These are phyloP conservation scores for Ellobius talpinus DNA, from an alignment of 2,113 vertebrate genomes.

Conservation along the genomic window DNA sequence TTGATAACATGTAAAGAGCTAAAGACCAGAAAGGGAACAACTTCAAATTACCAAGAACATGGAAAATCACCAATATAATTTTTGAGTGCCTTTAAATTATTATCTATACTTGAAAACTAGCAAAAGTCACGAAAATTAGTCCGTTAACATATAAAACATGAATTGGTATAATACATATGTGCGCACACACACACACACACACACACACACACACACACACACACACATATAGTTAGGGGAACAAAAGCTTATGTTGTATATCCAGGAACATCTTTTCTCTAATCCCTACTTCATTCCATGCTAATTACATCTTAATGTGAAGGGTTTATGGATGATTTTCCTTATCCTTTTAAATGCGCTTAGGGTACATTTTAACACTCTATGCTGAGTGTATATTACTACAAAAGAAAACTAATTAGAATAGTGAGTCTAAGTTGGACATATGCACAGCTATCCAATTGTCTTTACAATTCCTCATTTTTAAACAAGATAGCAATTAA, in stretches of 20 bases:
- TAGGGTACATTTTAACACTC: background rate
- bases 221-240: background rate
- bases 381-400: background rate
- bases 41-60: background rate
- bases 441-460: background rate
- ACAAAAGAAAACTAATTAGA: constrained; percentile 3
- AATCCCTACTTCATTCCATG: background rate
- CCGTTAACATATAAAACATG: background rate
- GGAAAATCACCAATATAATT: background rate
- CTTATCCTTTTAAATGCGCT: background rate
- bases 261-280: constrained; percentile 20
- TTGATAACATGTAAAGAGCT: background rate
- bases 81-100: background rate
- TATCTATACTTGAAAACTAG: background rate
- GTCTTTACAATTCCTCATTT: background rate
- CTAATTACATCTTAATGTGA: constrained; percentile 18
- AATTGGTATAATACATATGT: background rate
- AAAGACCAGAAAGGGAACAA: background rate
- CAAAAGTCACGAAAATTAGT: background rate
- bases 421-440: background rate
- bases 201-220: too few species aligned
- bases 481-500: background rate
- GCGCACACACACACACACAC: too few species aligned
- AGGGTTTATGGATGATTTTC: background rate
- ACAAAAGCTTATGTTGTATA: background rate